Evolutionary conservation across 2,797 vertebrate genomes (phyloP).

Genomic region (Notoglanidium macrostoma): DNA sequence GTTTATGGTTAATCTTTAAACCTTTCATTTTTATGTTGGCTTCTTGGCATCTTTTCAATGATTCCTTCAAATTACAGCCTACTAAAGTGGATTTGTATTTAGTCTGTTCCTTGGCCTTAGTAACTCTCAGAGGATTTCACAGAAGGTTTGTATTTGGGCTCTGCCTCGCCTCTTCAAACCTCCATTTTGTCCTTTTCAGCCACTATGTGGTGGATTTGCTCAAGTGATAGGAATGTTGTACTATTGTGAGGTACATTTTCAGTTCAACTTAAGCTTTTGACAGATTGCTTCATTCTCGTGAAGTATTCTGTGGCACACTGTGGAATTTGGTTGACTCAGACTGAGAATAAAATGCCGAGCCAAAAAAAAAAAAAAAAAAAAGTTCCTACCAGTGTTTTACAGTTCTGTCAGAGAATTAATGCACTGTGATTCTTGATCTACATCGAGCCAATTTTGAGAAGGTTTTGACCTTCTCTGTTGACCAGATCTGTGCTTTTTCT

Average conservation of each 20-base stretch:
- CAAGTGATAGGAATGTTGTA: slow-evolving; percentile 10
- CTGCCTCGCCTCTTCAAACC: slow-evolving; percentile 12
- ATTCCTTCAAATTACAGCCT: background rate
- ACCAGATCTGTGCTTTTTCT: background rate
- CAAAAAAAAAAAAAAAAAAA: background rate
- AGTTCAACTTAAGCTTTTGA: slow-evolving; percentile 17
- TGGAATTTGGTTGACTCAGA: slow-evolving; percentile 13
- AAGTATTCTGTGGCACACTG: slow-evolving; percentile 9
- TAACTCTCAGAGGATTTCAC: background rate
- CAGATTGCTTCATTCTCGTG: slow-evolving; percentile 30
- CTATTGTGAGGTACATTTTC: slow-evolving; percentile 18
- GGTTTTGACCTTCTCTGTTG: background rate
- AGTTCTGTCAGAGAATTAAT: background rate
- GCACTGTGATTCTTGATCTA: background rate
- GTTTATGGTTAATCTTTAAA: slow-evolving; percentile 1
- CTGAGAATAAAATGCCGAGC: slow-evolving; percentile 16
- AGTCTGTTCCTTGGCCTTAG: background rate
- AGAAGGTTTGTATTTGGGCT: background rate
- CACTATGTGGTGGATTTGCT: background rate
- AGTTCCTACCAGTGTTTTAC: background rate
- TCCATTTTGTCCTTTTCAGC: slow-evolving; percentile 16
- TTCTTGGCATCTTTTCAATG: background rate
- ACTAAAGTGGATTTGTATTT: slow-evolving; percentile 7
- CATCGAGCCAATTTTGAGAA: background rate
- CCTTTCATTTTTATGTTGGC: background rate